These are phyloP conservation scores for Tyrophagus putrescentiae DNA, from an alignment of 1,140 invertebrate species.

Conservation along the genomic window DNA sequence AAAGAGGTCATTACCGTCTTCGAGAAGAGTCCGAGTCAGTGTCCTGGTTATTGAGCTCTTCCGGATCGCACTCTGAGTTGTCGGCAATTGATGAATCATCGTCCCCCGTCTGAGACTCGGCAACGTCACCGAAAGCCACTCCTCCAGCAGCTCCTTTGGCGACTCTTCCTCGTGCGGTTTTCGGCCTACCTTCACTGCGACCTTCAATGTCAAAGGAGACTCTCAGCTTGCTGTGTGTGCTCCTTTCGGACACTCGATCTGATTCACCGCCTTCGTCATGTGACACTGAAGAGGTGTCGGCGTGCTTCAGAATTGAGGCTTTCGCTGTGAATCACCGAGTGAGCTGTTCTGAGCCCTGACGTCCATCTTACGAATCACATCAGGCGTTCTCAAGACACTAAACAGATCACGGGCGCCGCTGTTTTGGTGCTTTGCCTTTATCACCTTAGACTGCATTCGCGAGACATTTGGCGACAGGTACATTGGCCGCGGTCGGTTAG, in stretches of 20 bases:
- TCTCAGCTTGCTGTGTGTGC: slow-evolving; percentile 1
- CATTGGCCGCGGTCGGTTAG: background rate
- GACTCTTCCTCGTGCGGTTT: too few species aligned
- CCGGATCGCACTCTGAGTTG: too few species aligned
- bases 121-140: too few species aligned
- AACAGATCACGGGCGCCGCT: background rate
- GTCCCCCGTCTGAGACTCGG: too few species aligned
- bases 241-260: background rate
- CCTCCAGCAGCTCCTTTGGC: too few species aligned
- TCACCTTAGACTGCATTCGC: background rate
- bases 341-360: background rate
- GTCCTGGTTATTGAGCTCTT: too few species aligned
- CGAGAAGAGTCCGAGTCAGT: too few species aligned
- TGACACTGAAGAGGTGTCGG: background rate
- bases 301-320: background rate
- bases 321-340: background rate
- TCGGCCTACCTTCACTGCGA: too few species aligned
- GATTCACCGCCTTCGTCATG: background rate
- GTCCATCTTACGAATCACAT: slow-evolving; percentile 4
- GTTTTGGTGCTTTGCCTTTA: slow-evolving; percentile 8
- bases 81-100: too few species aligned
- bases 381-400: background rate
- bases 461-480: slow-evolving; percentile 5
- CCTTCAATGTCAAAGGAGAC: background rate
- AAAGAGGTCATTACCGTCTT: too few species aligned